These are phyloP conservation scores for Mamestra brassicae DNA, from an alignment of 2,888 invertebrate species.

Conservation along the genomic window DNA sequence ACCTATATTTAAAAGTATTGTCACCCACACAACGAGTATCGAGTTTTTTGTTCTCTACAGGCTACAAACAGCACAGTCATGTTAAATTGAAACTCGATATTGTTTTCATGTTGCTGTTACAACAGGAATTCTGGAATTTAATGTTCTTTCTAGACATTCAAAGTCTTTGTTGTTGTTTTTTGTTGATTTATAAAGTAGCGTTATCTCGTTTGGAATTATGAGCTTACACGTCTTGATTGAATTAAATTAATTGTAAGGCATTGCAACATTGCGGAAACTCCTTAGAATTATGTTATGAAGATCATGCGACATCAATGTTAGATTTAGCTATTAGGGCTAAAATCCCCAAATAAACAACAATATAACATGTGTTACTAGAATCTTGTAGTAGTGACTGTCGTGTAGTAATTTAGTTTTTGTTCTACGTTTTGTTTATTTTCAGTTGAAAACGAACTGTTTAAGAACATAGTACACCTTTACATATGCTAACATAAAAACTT, in stretches of 20 bases:
- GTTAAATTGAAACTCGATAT: slow-evolving; percentile 34
- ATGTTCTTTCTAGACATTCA: slow-evolving; percentile 11
- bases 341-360: too few species aligned
- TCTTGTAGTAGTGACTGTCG: too few species aligned
- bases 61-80: slow-evolving; percentile 26
- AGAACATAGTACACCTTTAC: too few species aligned
- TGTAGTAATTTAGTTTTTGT: too few species aligned
- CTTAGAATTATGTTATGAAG: background rate
- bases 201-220: background rate
- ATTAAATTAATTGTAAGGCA: background rate
- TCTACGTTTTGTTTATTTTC: too few species aligned
- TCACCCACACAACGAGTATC: background rate
- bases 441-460: too few species aligned
- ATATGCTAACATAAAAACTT: too few species aligned
- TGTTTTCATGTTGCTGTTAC: slow-evolving; percentile 20
- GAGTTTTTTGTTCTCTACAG: slow-evolving; percentile 8
- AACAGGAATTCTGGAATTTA: background rate
- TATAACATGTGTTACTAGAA: too few species aligned
- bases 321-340: background rate
- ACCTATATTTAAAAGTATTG: slow-evolving; percentile 16
- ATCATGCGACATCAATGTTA: background rate
- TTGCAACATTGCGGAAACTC: background rate
- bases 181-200: slow-evolving; percentile 1
- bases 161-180: background rate
- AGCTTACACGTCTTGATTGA: background rate